Evolutionary conservation across 2,113 vertebrate species (phyloP).

Genomic region (Sinosuthora webbiana): DNA sequence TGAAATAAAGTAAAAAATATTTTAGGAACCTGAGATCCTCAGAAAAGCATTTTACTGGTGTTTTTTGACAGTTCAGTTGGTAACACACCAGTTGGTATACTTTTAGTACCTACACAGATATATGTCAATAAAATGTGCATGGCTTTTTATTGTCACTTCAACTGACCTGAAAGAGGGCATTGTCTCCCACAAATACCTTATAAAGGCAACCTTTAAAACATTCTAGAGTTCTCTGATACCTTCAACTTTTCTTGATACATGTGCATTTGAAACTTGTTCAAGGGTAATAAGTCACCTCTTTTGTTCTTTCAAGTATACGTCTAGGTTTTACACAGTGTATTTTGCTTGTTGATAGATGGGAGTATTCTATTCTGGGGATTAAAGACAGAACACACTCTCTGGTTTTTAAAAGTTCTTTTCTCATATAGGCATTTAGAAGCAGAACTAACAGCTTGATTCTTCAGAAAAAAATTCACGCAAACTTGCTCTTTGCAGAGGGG

Average conservation of each 20-base stretch:
- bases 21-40: neutral
- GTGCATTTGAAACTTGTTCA: neutral
- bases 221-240: neutral
- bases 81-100: neutral
- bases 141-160: neutral
- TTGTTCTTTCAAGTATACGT: conserved; percentile 27
- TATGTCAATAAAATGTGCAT: neutral
- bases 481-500: neutral
- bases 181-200: neutral
- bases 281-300: neutral
- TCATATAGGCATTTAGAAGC: conserved; percentile 40
- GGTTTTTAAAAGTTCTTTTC: conserved; percentile 44
- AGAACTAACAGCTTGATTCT: conserved; percentile 47
- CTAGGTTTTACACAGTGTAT: neutral
- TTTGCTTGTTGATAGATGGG: conserved; percentile 20
- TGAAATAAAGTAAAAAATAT: neutral
- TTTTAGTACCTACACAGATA: neutral
- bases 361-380: neutral
- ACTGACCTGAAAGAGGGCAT: neutral
- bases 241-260: neutral
- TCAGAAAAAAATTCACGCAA: conserved; percentile 40
- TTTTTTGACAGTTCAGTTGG: neutral
- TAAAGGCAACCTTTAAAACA: neutral
- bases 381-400: neutral
- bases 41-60: neutral